A percentile compares a stretch with the other conserved stretches of the same genome.
These are phyloP conservation scores for Volucella zonaria DNA, from an alignment of 2,888 invertebrate species.

Conservation along the genomic window DNA sequence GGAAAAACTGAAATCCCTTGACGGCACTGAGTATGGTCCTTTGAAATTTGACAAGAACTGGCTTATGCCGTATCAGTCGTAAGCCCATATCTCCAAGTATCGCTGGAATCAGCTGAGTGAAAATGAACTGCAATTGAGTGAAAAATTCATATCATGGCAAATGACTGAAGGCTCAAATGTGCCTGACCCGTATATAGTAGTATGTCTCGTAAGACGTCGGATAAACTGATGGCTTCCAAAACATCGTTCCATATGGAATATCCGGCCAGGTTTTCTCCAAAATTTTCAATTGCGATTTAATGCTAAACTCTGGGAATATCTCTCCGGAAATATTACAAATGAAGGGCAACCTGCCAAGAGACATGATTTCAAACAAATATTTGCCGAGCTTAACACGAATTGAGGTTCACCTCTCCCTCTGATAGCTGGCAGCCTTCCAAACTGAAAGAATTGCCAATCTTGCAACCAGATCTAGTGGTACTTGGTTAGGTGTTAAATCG, in stretches of 20 bases:
- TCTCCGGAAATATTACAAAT: slow-evolving; percentile 66
- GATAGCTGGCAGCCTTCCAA: slow-evolving; percentile 57
- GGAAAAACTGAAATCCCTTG: slow-evolving; percentile 51
- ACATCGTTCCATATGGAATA: slow-evolving; percentile 57
- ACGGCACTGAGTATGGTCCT: slow-evolving; percentile 36
- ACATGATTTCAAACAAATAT: neutral
- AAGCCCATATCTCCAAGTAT: slow-evolving; percentile 25
- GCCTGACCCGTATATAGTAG: slow-evolving; percentile 41
- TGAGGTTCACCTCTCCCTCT: slow-evolving; percentile 17
- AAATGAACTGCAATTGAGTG: slow-evolving; percentile 29
- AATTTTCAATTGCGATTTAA: slow-evolving; percentile 36
- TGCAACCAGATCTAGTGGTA: slow-evolving; percentile 51
- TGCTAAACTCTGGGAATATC: slow-evolving; percentile 48
- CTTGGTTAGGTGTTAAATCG: slow-evolving; percentile 55
- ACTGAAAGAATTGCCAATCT: slow-evolving; percentile 54
- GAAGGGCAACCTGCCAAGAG: slow-evolving; percentile 50
- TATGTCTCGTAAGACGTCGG: slow-evolving; percentile 9
- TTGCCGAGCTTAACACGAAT: neutral
- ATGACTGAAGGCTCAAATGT: neutral
- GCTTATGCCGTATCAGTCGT: slow-evolving; percentile 23
- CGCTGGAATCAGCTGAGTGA: slow-evolving; percentile 53
- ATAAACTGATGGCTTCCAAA: slow-evolving; percentile 53
- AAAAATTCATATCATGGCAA: neutral
- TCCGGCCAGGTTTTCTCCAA: slow-evolving; percentile 34
- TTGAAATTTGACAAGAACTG: slow-evolving; percentile 50